These are phyloP conservation scores for Callimorpha dominula DNA, from an alignment of 2,888 invertebrate species.

Conservation along the genomic window DNA sequence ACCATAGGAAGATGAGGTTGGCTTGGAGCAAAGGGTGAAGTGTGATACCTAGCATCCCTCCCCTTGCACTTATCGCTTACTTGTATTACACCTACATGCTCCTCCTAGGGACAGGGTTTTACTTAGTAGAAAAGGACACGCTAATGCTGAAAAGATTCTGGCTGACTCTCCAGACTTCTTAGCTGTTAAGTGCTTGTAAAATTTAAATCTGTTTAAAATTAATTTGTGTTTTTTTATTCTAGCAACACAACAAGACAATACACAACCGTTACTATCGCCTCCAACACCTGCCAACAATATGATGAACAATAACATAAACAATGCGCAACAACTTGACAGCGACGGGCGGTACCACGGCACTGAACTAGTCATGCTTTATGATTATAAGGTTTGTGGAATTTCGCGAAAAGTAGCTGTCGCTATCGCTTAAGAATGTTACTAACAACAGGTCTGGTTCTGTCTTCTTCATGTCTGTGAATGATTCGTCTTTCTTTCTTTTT, in stretches of 20 bases:
- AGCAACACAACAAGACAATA: slow-evolving; percentile 75
- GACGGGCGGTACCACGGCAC: slow-evolving; percentile 95
- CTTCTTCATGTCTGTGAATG: too few relatives aligned
- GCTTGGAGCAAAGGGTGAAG: too few relatives aligned
- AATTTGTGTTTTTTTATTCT: slow-evolving; percentile 10
- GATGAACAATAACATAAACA: slow-evolving; percentile 56
- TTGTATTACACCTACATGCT: too few relatives aligned
- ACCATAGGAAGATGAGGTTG: too few relatives aligned
- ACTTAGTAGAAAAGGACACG: too few relatives aligned
- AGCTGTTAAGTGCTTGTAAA: background rate
- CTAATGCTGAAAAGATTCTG: background rate
- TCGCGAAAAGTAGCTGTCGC: too few relatives aligned
- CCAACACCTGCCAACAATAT: slow-evolving; percentile 64
- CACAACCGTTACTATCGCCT: slow-evolving; percentile 64
- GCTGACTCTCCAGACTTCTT: too few relatives aligned
- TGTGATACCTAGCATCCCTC: too few relatives aligned
- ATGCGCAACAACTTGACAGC: slow-evolving; percentile 75
- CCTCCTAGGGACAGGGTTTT: too few relatives aligned
- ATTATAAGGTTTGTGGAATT: slow-evolving; percentile 91
- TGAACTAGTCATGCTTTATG: slow-evolving; percentile 97
- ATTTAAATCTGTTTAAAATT: background rate
- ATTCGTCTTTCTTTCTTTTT: background rate
- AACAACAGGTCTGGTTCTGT: too few relatives aligned
- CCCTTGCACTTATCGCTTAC: too few relatives aligned
- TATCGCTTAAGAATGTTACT: too few relatives aligned